A percentile compares a stretch with the other conserved stretches of the same genome.
These are phyloP conservation scores for Sebastes umbrosus DNA, from an alignment of 2,797 vertebrate species.

Conservation along the genomic window DNA sequence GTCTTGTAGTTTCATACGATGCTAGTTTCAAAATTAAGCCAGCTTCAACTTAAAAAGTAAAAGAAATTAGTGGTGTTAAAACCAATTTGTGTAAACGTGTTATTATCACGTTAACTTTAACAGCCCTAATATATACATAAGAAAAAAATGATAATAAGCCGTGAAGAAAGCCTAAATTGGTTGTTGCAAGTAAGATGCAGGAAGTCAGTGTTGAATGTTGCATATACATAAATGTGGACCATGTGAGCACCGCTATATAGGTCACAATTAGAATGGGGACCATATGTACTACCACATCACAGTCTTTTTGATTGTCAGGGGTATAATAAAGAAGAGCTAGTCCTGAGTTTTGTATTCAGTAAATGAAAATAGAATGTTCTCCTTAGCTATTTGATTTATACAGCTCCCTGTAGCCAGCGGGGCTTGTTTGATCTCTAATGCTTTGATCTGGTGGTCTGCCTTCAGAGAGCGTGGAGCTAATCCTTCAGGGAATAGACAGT, in stretches of 20 bases:
- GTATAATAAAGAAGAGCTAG: not conserved
- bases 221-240: not conserved
- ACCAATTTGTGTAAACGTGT: no score
- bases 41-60: no score
- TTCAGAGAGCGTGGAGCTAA: constrained; percentile 94
- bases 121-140: not conserved
- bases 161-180: not conserved
- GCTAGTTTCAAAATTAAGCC: no score
- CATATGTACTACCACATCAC: not conserved
- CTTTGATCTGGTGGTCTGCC: constrained; percentile 29
- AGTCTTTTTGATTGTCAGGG: not conserved
- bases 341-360: constrained; percentile 5
- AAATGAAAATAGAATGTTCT: not conserved
- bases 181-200: not conserved
- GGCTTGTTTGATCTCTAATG: constrained; percentile 23
- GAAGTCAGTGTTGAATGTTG: not conserved
- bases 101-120: no score
- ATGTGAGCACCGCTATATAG: not conserved
- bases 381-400: not conserved
- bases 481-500: constrained; percentile 89
- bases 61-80: no score
- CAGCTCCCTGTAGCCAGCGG: not conserved
- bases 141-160: not conserved
- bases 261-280: not conserved
- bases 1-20: no score